Evolutionary conservation across 1,140 invertebrate genomes (phyloP).

Genomic region (Eriosoma lanigerum): DNA sequence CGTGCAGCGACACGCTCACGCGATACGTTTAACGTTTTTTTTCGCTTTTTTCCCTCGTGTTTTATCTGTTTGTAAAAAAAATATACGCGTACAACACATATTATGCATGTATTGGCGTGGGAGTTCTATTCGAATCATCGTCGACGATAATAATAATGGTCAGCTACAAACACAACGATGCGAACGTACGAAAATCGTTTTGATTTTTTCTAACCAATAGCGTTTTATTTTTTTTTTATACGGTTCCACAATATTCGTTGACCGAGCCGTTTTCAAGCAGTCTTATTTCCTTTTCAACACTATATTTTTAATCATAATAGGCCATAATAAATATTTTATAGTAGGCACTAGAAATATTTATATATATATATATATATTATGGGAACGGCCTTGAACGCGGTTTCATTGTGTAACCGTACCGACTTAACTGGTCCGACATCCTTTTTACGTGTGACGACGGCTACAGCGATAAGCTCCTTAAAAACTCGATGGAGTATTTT

Average conservation of each 20-base stretch:
- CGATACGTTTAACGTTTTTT: neutral
- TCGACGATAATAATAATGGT: neutral
- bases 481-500: too few species aligned
- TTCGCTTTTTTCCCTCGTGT: conserved; percentile 5
- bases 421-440: conserved; percentile 39
- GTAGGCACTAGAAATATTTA: too few species aligned
- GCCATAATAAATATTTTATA: neutral
- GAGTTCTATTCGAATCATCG: conserved; percentile 11
- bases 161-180: neutral
- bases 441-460: neutral
- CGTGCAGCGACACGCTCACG: neutral
- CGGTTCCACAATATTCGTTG: neutral
- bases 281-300: conserved; percentile 21
- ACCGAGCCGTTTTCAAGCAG: conserved; percentile 7
- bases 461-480: too few species aligned
- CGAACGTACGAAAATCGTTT: conserved; percentile 18
- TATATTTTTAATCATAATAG: conserved; percentile 33
- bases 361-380: neutral
- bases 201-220: neutral
- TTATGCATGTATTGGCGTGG: neutral
- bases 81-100: neutral
- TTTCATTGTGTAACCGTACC: conserved; percentile 43
- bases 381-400: conserved; percentile 39
- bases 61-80: too few species aligned
- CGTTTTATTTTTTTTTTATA: neutral